Percentiles rank a stretch among this genome's conserved stretches.
Conservation (phyloP, 2,797 vertebrate genomes). For the Notolepis coatsorum region DNA sequence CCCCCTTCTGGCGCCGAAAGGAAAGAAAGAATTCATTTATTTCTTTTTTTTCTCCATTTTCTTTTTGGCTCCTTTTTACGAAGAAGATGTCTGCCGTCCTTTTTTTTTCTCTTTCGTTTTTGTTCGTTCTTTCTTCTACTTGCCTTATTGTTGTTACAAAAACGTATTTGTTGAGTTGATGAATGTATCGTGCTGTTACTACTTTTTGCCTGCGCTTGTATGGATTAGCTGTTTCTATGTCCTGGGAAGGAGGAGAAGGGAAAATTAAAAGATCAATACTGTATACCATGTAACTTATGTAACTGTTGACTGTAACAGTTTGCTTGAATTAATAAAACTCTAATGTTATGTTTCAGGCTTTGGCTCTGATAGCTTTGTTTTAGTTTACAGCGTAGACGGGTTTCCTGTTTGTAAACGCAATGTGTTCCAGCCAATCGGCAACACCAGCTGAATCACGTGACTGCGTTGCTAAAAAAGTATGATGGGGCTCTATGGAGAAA, state of each 20-base stretch:
- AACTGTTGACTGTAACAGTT: conserved; percentile 97
- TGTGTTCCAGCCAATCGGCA: background rate
- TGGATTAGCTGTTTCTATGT: conserved; percentile 92
- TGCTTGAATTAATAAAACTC: conserved; percentile 96
- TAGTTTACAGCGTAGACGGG: background rate
- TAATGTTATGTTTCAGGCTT: conserved; percentile 81
- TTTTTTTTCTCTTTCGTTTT: conserved; percentile 62
- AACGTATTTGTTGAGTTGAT: conserved; percentile 88
- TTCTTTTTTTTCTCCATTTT: no score
- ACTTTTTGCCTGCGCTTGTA: conserved; percentile 98
- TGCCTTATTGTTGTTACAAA: conserved; percentile 87
- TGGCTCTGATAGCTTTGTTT: conserved; percentile 11
- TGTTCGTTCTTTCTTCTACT: conserved; percentile 72
- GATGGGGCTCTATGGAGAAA: no score
- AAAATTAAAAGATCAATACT: conserved; percentile 82
- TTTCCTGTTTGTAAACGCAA: background rate
- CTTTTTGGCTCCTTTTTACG: conserved; percentile 68
- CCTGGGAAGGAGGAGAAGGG: conserved; percentile 48
- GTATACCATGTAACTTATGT: conserved; percentile 96
- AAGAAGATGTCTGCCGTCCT: conserved; percentile 65
- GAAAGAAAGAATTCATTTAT: conserved; percentile 39
- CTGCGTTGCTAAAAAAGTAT: no score
- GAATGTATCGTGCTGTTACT: conserved; percentile 98
- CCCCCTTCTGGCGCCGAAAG: conserved; percentile 48
- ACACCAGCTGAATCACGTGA: background rate